phyloP scores from a whole-genome alignment of 2,797 vertebrate species.

The Merluccius polli region DNA sequence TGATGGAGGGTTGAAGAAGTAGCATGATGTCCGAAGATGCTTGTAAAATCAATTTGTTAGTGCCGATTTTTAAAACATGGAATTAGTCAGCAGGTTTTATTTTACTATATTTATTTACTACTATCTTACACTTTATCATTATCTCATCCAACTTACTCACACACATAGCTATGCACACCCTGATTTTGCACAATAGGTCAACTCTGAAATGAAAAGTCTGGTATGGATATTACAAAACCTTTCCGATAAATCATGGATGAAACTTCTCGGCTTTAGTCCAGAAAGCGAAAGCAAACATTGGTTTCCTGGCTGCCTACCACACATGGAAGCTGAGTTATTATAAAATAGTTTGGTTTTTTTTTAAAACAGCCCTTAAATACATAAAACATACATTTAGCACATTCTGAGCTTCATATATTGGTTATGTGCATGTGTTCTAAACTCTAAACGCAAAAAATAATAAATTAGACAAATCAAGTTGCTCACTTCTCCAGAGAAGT shows the following conservation, averaged over 20 bases:
- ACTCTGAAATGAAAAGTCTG: background rate
- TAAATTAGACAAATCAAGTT: background rate
- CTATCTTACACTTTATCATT: too few relatives aligned
- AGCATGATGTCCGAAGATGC: too few relatives aligned
- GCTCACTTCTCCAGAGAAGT: conserved; percentile 40
- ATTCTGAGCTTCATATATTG: background rate
- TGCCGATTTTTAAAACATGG: too few relatives aligned
- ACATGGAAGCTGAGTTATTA: background rate
- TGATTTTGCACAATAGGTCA: background rate
- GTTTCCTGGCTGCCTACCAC: background rate
- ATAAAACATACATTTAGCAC: background rate
- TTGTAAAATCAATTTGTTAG: too few relatives aligned
- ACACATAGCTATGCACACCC: background rate
- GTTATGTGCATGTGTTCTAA: background rate
- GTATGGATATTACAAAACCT: too few relatives aligned
- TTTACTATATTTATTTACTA: too few relatives aligned
- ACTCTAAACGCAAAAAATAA: background rate
- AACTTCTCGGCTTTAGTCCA: background rate
- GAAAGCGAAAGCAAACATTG: background rate
- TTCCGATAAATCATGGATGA: background rate
- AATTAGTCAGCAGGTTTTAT: too few relatives aligned
- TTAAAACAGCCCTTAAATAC: background rate
- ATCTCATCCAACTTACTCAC: background rate
- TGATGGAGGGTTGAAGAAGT: too few relatives aligned
- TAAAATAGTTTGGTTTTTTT: background rate